A percentile compares a stretch with the other conserved stretches of the same genome.
Conservation (phyloP, 1,140 invertebrate genomes). For the Solen grandis region DNA sequence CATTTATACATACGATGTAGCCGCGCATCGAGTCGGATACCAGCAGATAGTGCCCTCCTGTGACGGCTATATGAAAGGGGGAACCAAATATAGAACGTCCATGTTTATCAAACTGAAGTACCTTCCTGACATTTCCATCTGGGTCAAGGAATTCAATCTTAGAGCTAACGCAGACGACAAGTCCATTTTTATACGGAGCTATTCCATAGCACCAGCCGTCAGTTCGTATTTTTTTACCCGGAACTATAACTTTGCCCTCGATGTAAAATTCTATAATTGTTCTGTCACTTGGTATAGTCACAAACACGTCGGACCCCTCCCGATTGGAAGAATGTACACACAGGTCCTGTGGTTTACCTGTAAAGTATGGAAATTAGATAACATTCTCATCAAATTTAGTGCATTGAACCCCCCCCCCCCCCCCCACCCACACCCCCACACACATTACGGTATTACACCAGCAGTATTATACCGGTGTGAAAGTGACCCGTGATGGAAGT, state of each 20-base stretch:
- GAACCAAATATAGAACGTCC: slow-evolving; percentile 34
- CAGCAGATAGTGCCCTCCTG: neutral
- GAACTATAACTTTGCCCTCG: slow-evolving; percentile 20
- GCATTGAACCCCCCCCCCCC: no score
- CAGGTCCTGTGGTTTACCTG: slow-evolving; percentile 41
- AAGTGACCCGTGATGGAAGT: no score
- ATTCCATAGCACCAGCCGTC: slow-evolving; percentile 45
- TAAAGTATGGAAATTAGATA: no score
- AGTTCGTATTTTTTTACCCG: slow-evolving; percentile 23
- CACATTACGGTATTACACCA: no score
- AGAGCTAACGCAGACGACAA: slow-evolving; percentile 38
- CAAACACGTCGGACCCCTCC: slow-evolving; percentile 32
- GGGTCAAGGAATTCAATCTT: slow-evolving; percentile 44
- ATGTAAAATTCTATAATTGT: slow-evolving; percentile 34
- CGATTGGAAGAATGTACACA: slow-evolving; percentile 44
- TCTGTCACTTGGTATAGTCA: slow-evolving; percentile 39
- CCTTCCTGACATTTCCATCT: slow-evolving; percentile 24
- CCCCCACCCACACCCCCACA: no score
- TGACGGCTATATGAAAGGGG: slow-evolving; percentile 34
- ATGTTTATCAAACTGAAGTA: neutral
- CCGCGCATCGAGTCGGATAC: slow-evolving; percentile 31
- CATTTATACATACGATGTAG: slow-evolving; percentile 15
- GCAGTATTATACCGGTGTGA: no score
- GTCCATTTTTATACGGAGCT: slow-evolving; percentile 43
- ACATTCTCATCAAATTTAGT: no score